Base-by-base conservation (phyloP, 2,888 invertebrate species). In the Harmothoe impar region DNA sequence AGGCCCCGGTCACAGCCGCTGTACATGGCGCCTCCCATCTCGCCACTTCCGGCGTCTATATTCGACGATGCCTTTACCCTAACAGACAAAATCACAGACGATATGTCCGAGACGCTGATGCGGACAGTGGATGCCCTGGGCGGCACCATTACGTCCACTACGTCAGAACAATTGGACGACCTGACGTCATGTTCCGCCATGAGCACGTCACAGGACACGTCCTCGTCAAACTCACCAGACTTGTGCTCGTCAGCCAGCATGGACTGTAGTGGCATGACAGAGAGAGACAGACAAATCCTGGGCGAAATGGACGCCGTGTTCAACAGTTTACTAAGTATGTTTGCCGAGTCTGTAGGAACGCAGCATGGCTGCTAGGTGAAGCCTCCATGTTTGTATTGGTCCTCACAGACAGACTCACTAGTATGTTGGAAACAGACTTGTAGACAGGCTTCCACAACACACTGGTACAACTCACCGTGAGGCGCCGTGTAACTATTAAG, bases 301-400 rank as follows among this genome's bases (percentile, higher is more conserved):
- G 84, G 90, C 20, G 81, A 90, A 54, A 90, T 90, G 90, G 90
- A 90, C 54, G 68, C 68, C 33, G 90, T 90, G 23, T 90, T 90
- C 84, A 90, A 90, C 31, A 84, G 54, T 43, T 25, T 90, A 29
- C 52, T 90, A 25, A 90, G 90, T 33, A 54, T 90, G n/a, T 81
- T 90, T 51, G 78, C 90, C 54, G 90, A 90, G 35, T 72, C 78
- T 25, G 77, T 52, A 25, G 88, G 33, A 33, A 84, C 84, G n/a
- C 84, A 84, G 33, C 72, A 72, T 72, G 72, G 72, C 72, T 72
- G n/a, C 20, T 72, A 72, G 17, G 15, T 72, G n/a, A 72, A 72
- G 72, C 5, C 15, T 20, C 15, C 15, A 3, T 62, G 10, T 43
- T 43, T 43, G 43, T 43, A 10, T 43, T 7, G 43, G 43, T 43